Base-by-base conservation (phyloP, 2,888 invertebrate genomes). In the Andrena dorsata region DNA sequence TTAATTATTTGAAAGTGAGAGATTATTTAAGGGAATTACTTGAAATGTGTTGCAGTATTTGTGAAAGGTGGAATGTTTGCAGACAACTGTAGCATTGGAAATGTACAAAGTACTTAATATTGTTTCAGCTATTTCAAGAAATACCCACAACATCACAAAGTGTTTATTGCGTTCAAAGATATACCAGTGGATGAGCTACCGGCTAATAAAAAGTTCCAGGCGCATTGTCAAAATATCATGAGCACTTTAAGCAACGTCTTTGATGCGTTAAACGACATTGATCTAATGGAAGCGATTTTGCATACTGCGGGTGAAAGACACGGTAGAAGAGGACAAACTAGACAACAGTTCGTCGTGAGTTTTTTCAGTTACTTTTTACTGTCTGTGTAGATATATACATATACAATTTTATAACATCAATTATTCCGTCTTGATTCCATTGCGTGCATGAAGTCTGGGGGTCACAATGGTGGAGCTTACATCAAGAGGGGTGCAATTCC, bases 171-270 rank as follows among this genome's bases (percentile, higher is more conserved):
- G 2, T 95, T 95, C 85, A 92, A 93, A 64, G 92, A 94, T 47
- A 88, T 94, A 47, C 93, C 95, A 0, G 30, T 91, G 7, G 90
- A 92, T 0, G 92, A 95, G 76, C 89, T 95, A 35, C 82, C 90
- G 0, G 84, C 85, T 1, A 94, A 94, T 87, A 92, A 93, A 64
- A 94, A 93, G 77, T 94, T 95, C 80, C 93, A 94, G 49, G 95
- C 95, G 1, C 95, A 95, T 89, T 94, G 94, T 75, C 93, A 93
- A 66, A 94, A 93, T 35, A 94, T 95, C 16, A 93, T 95, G 91
- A 93, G 94, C 75, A 93, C 94, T 6, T 87, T 95, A 26, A 92
- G 93, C 23, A 94, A 94, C 13, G 91, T 95, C 23, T 92, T 95
- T 20, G 94, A 94, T 79, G 94, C 94, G 82, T 87, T 95, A 66